phyloP scores from a whole-genome alignment of 2,113 vertebrate species.

The Trochalopteron elliotii region DNA sequence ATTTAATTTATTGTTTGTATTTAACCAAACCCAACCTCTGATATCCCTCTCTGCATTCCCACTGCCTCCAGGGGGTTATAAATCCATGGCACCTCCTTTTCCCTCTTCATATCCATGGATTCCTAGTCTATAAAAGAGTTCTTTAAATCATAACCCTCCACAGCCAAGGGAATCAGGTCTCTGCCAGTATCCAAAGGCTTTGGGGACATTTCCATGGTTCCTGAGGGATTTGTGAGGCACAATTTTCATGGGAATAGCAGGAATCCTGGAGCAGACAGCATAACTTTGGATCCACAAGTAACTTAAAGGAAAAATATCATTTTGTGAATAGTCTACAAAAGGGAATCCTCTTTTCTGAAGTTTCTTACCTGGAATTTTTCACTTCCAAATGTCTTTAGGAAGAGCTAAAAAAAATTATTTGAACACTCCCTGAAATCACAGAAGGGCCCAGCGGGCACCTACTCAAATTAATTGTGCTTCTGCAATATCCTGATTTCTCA shows the following conservation, averaged over 20 bases:
- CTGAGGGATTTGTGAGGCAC: neutral
- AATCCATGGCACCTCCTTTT: neutral
- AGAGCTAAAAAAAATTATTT: neutral
- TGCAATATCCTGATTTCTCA: neutral
- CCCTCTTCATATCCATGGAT: fast-evolving
- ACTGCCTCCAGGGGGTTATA: neutral
- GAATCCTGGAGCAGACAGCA: neutral
- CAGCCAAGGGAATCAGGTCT: neutral
- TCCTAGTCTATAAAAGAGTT: fast-evolving
- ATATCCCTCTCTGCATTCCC: neutral
- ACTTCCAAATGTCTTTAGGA: neutral
- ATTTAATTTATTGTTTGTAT: neutral
- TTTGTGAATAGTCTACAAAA: neutral
- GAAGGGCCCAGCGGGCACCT: neutral
- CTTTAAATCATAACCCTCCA: neutral
- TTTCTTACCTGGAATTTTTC: neutral
- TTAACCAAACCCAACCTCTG: neutral
- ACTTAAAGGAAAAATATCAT: fast-evolving
- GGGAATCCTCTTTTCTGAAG: neutral
- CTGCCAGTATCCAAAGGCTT: neutral
- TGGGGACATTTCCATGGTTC: neutral
- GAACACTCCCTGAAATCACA: neutral
- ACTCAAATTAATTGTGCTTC: conserved; percentile 5
- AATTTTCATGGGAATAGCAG: neutral
- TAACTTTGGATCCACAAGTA: neutral